Evolutionary conservation across 2,888 invertebrate species (phyloP).

Genomic region (Cordylochernes scorpioides): DNA sequence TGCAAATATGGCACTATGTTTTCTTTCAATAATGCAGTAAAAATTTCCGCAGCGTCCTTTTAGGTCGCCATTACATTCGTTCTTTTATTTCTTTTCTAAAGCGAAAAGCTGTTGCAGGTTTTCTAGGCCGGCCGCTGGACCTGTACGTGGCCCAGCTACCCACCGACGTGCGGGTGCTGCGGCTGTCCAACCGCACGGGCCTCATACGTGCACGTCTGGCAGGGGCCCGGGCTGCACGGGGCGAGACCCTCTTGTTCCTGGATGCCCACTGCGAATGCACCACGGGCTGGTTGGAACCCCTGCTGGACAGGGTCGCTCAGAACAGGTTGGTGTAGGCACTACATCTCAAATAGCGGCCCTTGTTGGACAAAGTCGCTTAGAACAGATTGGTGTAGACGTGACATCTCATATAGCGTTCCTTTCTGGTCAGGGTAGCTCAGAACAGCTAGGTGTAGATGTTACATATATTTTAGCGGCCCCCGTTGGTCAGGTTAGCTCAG

Average conservation of each 20-base stretch:
- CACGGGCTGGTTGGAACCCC: slow-evolving; percentile 47
- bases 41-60: too few relatives aligned
- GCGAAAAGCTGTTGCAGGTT: not conserved
- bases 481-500: too few relatives aligned
- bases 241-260: slow-evolving; percentile 53
- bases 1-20: too few relatives aligned
- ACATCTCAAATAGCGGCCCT: too few relatives aligned
- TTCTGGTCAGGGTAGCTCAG: too few relatives aligned
- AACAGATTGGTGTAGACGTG: too few relatives aligned
- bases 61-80: not conserved
- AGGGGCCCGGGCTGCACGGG: slow-evolving; percentile 40
- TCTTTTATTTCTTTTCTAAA: not conserved
- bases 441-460: too few relatives aligned
- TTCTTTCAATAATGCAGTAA: too few relatives aligned
- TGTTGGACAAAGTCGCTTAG: too few relatives aligned
- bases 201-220: slow-evolving; percentile 51
- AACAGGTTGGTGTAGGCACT: slow-evolving; percentile 32
- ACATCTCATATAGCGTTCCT: too few relatives aligned
- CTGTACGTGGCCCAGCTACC: slow-evolving; percentile 24
- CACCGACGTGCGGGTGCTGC: slow-evolving; percentile 35
- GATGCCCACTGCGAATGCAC: slow-evolving; percentile 85
- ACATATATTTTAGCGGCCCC: too few relatives aligned
- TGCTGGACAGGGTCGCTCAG: slow-evolving; percentile 35
- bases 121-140: slow-evolving; percentile 5
- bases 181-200: slow-evolving; percentile 40